Percentiles rank a stretch among this genome's conserved stretches.
phyloP scores from a whole-genome alignment of 2,113 vertebrate species.

The Aptenodytes forsteri region DNA sequence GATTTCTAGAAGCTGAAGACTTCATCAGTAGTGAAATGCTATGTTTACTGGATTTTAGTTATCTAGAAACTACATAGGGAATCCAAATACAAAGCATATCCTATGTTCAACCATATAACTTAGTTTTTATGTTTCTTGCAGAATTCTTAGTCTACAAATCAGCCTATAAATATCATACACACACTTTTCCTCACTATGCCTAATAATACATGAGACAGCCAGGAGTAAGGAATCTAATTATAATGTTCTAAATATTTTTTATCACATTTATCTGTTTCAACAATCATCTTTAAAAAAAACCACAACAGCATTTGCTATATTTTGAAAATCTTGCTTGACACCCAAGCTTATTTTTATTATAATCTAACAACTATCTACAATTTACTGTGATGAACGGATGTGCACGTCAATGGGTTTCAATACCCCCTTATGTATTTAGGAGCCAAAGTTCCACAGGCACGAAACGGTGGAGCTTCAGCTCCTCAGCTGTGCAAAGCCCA shows the following conservation, averaged over 20 bases:
- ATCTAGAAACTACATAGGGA: neutral
- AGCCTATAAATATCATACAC: neutral
- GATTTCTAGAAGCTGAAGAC: neutral
- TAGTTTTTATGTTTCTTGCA: neutral
- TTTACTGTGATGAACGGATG: neutral
- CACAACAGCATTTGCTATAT: fast-evolving
- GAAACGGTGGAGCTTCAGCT: neutral
- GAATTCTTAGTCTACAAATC: neutral
- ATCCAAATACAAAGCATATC: neutral
- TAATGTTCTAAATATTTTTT: neutral
- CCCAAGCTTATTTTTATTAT: neutral
- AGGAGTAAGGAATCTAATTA: neutral
- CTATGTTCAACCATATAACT: neutral
- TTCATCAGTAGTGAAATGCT: neutral
- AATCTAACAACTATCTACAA: neutral
- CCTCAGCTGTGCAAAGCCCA: neutral
- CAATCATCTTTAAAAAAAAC: neutral
- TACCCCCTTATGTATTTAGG: neutral
- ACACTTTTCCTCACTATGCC: neutral
- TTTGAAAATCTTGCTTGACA: neutral
- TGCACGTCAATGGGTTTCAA: neutral
- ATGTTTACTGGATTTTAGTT: neutral
- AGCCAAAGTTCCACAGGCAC: neutral
- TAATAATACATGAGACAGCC: neutral
- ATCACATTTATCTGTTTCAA: neutral